Evolutionary conservation across 2,888 invertebrate species (phyloP).

Genomic region (Ornithoptera alexandrae): DNA sequence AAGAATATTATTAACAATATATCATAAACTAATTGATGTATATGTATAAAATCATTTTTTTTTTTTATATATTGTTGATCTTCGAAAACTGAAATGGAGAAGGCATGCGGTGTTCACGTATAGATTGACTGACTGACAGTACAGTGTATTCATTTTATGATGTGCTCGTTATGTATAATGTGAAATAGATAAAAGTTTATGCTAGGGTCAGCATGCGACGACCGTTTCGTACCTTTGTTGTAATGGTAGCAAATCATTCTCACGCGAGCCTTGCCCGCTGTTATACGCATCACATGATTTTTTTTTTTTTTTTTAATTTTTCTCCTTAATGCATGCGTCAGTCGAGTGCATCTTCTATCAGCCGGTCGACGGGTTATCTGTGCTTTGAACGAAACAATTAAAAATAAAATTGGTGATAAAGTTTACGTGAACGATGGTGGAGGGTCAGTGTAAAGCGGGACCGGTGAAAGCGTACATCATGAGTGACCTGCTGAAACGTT

Average conservation of each 20-base stretch:
- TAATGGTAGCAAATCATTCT: slow-evolving; percentile 42
- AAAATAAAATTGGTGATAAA: slow-evolving; percentile 36
- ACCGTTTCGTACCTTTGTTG: slow-evolving; percentile 27
- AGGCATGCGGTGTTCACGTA: slow-evolving; percentile 4
- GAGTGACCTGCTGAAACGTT: slow-evolving; percentile 72
- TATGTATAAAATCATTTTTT: too few relatives aligned
- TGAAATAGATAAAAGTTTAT: slow-evolving; percentile 34
- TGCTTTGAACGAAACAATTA: slow-evolving; percentile 49
- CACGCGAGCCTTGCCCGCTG: slow-evolving; percentile 36
- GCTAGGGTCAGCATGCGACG: slow-evolving; percentile 35
- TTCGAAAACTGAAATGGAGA: not conserved
- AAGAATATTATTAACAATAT: too few relatives aligned
- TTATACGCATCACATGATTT: slow-evolving; percentile 39
- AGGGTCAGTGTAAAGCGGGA: slow-evolving; percentile 65
- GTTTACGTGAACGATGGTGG: slow-evolving; percentile 57
- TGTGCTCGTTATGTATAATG: slow-evolving; percentile 29
- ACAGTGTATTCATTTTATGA: not conserved
- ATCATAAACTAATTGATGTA: too few relatives aligned
- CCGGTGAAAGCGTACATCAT: slow-evolving; percentile 70
- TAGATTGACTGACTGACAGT: slow-evolving; percentile 4
- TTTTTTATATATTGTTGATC: too few relatives aligned
- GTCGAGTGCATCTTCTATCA: slow-evolving; percentile 48
- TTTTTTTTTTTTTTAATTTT: slow-evolving; percentile 29
- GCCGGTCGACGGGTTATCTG: slow-evolving; percentile 65
- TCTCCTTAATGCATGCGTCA: slow-evolving; percentile 40